These are phyloP conservation scores for Xerus inauris DNA, from an alignment of 2,113 vertebrate genomes.

Conservation along the genomic window DNA sequence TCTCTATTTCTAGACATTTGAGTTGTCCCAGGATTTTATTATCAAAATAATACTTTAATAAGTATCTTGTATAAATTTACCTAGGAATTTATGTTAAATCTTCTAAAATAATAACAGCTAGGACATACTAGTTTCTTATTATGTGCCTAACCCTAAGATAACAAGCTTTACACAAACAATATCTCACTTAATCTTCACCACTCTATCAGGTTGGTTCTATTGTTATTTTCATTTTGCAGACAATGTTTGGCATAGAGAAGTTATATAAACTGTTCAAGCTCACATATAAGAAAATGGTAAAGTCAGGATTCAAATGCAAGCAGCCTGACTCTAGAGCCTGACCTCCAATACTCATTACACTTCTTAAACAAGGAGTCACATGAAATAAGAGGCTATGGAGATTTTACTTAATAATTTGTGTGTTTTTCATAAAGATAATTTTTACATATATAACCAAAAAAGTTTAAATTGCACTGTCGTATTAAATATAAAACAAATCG, in stretches of 20 bases:
- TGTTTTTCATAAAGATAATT: background rate
- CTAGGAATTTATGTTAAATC: background rate
- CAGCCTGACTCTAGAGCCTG: background rate
- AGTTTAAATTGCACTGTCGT: background rate
- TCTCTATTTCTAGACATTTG: background rate
- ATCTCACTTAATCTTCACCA: background rate
- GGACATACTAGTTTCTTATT: background rate
- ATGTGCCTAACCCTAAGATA: background rate
- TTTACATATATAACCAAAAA: background rate
- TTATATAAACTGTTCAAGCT: background rate
- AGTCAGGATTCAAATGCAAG: background rate
- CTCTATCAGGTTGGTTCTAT: background rate
- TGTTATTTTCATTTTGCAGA: background rate
- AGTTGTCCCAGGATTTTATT: background rate
- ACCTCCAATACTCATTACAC: background rate
- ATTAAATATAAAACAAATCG: conserved; percentile 33
- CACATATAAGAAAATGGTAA: background rate
- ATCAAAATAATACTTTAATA: conserved; percentile 1
- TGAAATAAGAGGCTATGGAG: background rate
- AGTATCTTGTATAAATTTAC: background rate
- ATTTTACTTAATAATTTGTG: background rate
- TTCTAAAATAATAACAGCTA: background rate
- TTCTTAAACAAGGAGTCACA: background rate
- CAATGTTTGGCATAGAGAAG: background rate
- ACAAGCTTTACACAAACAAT: background rate